Percentiles rank a stretch among this genome's conserved stretches.
These are phyloP conservation scores for Hippocampus barbouri DNA, from an alignment of 2,113 vertebrate species.

Conservation along the genomic window DNA sequence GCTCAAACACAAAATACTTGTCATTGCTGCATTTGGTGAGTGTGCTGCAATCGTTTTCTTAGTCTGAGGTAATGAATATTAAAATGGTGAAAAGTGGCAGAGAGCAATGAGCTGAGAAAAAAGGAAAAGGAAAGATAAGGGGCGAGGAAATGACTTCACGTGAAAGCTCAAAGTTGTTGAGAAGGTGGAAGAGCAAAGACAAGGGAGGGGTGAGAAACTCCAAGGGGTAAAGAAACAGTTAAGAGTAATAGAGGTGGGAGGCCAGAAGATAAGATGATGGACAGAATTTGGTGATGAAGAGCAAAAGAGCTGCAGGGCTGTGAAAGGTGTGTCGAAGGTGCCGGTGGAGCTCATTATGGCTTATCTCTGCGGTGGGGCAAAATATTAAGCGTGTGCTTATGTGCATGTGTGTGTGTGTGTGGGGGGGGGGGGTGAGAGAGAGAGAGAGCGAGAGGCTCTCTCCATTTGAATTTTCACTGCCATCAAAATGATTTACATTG, in stretches of 20 bases:
- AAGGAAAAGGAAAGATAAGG: conserved; percentile 16
- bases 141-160: conserved; percentile 1
- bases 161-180: conserved; percentile 27
- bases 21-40: not conserved
- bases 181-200: conserved; percentile 33
- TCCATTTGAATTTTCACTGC: conserved; percentile 42
- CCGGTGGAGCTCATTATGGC: conserved; percentile 64
- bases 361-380: conserved; percentile 53
- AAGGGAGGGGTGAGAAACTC: conserved; percentile 21
- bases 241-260: conserved; percentile 66
- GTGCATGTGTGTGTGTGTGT: conserved; percentile 12
- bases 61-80: conserved; percentile 16
- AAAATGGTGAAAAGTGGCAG: conserved; percentile 22
- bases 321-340: conserved; percentile 52
- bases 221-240: conserved; percentile 42
- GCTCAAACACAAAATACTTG: not conserved
- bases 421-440: not conserved
- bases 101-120: conserved; percentile 4
- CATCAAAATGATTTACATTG: conserved; percentile 28
- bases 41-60: not conserved
- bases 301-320: conserved; percentile 49
- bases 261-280: conserved; percentile 62
- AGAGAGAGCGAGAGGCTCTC: conserved; percentile 8
- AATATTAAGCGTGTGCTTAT: conserved; percentile 23
- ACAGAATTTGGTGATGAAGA: conserved; percentile 58